Evolutionary conservation across 2,888 invertebrate genomes (phyloP), one percentile per base, ranked within the genome.

Genomic region (Antheraea yamamai): DNA sequence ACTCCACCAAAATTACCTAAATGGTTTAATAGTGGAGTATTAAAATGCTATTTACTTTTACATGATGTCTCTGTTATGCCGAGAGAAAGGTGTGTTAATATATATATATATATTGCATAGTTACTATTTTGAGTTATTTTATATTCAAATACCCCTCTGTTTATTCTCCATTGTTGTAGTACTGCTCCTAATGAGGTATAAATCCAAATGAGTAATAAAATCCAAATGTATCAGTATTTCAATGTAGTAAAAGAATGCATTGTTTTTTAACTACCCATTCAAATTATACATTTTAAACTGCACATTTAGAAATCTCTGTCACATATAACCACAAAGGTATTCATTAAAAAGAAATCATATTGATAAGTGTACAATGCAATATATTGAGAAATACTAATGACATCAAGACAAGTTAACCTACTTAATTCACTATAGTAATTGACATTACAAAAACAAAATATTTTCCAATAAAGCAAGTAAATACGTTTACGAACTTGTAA

Each of bases 11-110:
- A 97, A 91, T 92, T 97, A 80, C 98, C 98, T 14, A 98, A 97
- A 87, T 97, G 97, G 97, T 97, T 97, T 85, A 96, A 96, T 89
- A 89, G 88, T 96, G 97, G 97, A 86, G 96, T 98, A 47, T 95
- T 99, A 66, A 97, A 98, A 87, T 98, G 98, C 89, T 99, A 98
- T 91, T 96, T 99, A 74, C 95, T 99, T 73, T 86, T 99, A 75
- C 98, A 99, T 93, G 99, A 99, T 93, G 96, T 96, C 73, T 93
- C 96, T 77, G 95, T 96, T 78, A 96, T 96, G 71, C 96, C 98
- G 84, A 96, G 96, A 83, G 96, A 96, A 76, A 97, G 96, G 98
- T 98, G 95, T 94, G 96, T 83, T 20, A 8, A 64, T 58, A 47
- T 26, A 18, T 52, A 64, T 58, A 47, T 26, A 18, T 52, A 26